Evolutionary conservation across 2,797 vertebrate species (phyloP).

Genomic region (Ambastaia sidthimunki): DNA sequence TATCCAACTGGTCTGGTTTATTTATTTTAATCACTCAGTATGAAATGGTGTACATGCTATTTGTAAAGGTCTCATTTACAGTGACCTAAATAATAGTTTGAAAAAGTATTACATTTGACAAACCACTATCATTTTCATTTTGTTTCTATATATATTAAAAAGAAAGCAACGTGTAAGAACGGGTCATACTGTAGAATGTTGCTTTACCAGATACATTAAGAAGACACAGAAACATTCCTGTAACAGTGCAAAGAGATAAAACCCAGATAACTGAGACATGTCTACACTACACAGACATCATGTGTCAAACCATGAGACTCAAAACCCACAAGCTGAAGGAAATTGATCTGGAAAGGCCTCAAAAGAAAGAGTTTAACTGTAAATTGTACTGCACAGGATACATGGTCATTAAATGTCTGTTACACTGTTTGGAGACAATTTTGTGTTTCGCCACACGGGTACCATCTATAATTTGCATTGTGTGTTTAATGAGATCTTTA

Average conservation of each 20-base stretch:
- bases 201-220: background rate
- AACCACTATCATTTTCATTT: background rate
- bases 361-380: no score
- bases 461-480: background rate
- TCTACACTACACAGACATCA: no score
- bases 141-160: background rate
- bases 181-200: background rate
- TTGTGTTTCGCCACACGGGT: background rate
- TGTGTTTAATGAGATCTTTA: background rate
- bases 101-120: no score
- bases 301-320: no score
- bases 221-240: background rate
- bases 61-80: no score
- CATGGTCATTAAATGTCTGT: background rate
- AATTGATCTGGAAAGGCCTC: no score
- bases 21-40: no score
- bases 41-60: no score
- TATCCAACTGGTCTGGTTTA: no score
- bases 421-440: background rate
- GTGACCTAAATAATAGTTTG: no score
- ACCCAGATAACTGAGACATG: background rate
- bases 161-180: background rate
- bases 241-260: background rate
- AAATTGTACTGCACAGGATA: no score
- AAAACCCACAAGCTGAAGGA: no score